Evolutionary conservation across 2,888 invertebrate species (phyloP).

Genomic region (Megastigmus dorsalis): DNA sequence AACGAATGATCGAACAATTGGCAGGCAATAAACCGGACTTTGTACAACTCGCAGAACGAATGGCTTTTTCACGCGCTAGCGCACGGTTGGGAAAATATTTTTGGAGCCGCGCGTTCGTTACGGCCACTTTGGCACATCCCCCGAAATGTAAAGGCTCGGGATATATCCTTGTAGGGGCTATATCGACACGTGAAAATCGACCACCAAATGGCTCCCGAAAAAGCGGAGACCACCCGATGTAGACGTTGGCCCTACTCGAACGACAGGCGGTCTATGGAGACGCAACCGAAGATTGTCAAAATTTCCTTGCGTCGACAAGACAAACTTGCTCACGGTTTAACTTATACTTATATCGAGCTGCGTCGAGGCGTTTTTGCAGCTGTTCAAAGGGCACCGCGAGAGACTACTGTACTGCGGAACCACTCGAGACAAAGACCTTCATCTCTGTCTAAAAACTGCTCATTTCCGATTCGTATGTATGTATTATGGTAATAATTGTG

Average conservation of each 20-base stretch:
- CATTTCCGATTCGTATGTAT: too few species aligned
- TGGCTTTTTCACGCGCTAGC: constrained; percentile 1
- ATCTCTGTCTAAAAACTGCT: too few species aligned
- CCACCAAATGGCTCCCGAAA: constrained; percentile 20
- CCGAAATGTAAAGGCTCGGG: too few species aligned
- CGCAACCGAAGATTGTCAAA: constrained; percentile 61
- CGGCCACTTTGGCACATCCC: constrained; percentile 6
- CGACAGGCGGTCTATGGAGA: constrained; percentile 61
- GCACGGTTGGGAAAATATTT: constrained; percentile 36
- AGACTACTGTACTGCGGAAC: neutral
- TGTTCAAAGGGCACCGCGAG: neutral
- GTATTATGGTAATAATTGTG: too few species aligned
- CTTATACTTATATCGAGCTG: neutral
- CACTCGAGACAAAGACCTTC: neutral
- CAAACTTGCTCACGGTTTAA: constrained; percentile 51
- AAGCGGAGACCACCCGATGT: constrained; percentile 35
- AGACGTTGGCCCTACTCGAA: constrained; percentile 39
- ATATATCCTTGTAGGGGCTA: too few species aligned
- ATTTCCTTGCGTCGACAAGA: constrained; percentile 54
- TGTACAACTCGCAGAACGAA: constrained; percentile 4
- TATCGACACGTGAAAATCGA: constrained; percentile 25
- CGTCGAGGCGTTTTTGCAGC: neutral
- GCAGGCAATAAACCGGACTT: neutral
- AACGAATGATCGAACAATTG: constrained; percentile 26
- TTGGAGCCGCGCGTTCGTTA: constrained; percentile 20